phyloP scores from a whole-genome alignment of 1,140 invertebrate species.

The Centruroides vittatus region DNA sequence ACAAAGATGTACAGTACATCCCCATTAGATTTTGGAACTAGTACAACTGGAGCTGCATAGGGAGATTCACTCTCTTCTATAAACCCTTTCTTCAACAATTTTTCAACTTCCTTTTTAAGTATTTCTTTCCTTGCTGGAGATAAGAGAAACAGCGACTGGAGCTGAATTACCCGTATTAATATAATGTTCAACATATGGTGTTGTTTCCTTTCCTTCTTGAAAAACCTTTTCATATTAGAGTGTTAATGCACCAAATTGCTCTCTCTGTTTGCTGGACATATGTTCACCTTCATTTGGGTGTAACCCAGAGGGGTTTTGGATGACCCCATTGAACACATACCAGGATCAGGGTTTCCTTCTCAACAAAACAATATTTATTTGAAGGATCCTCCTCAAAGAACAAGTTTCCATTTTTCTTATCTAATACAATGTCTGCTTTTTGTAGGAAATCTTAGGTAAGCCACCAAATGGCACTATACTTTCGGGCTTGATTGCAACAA shows the following conservation, averaged over 20 bases:
- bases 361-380: too few species aligned
- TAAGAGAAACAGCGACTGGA: constrained; percentile 8
- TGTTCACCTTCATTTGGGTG: background rate
- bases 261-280: background rate
- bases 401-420: too few species aligned
- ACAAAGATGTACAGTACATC: background rate
- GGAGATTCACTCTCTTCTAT: constrained; percentile 15
- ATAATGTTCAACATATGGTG: constrained; percentile 1
- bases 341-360: too few species aligned
- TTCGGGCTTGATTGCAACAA: too few species aligned
- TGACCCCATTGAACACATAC: too few species aligned
- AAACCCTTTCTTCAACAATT: constrained; percentile 16
- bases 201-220: background rate
- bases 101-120: constrained; percentile 6
- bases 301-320: too few species aligned
- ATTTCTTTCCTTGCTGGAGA: constrained; percentile 4
- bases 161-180: constrained; percentile 13
- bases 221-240: background rate
- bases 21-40: constrained; percentile 12
- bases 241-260: background rate
- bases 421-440: too few species aligned
- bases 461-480: too few species aligned
- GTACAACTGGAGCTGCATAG: constrained; percentile 15
- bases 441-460: too few species aligned
- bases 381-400: too few species aligned